Base-by-base conservation (phyloP, 2,113 vertebrate genomes). In the Rhinopithecus roxellana region DNA sequence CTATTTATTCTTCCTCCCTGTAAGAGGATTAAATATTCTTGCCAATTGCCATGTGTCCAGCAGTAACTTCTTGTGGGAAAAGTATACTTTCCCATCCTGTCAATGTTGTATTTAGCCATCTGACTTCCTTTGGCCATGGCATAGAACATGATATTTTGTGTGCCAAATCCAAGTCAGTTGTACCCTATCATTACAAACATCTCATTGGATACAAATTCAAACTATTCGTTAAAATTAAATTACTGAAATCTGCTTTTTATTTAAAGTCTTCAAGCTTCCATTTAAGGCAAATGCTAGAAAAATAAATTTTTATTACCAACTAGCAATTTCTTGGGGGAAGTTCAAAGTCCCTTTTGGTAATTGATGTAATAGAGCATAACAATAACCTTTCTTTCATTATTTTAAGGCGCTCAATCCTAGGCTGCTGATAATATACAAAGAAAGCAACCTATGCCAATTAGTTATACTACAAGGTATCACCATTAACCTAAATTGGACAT, bases 211-310 rank as follows among this genome's bases (percentile, higher is more conserved):
- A 91, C 81, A 87, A 93, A 96, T 89, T 95, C 59, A 78, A 95
- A 92, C 86, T 93, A 86, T 40, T 69, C 61, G 90, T 90, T 97
- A 92, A 92, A 95, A 93, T 95, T 95, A 97, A 98, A 93, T 93
- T 95, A 93, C 78, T 67, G 77, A 70, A 67, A 35, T 83, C 67
- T 93, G 82, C 25, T 93, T 93, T 94, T 95, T 85, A 97, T 94
- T 97, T 89, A 93, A 97, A 89, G 40, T 94, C 27, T 94, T 94
- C 67, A 96, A 92, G 32, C 13, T 84, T 96, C 64, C 38, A 94
- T 48, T 93, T 86, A 92, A 79, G 67, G 3, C 7, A 30, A 22
- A 93, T 88, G 95, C 40, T 74, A n/a, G 8, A 94, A 16, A 89
- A 96, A 81, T 35, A 93, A 74, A 92, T 92, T 69, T 6, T 77